Base-by-base conservation (phyloP, 2,113 vertebrate genomes). In the Phrynosoma blainvillii region DNA sequence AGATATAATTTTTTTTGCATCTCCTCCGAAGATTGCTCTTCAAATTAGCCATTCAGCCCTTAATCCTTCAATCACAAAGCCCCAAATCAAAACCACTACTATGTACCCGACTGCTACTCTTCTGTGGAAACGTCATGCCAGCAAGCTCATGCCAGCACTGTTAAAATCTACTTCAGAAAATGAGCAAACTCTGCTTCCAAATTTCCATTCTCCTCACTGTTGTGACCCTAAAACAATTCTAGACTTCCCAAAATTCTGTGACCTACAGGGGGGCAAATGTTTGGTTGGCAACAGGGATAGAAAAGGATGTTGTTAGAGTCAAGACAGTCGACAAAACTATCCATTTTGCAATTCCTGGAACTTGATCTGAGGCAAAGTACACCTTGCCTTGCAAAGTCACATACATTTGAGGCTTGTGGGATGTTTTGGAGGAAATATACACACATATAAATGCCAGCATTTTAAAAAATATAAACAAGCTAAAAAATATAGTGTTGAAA, bases 11-110 rank as follows among this genome's bases (percentile, higher is more conserved):
- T 47, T 47, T 5, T 92, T 88, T 91, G 88, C 73, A 78, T 85
- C 76, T 78, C 92, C 88, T 84, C 76, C 13, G 90, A 87, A 92
- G 91, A 93, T 89, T 91, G 84, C 85, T 82, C 92, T 94, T 92
- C 90, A 87, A 90, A 93, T 88, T 93, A 79, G 89, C 88, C 92
- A 91, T 84, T 86, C 70, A 91, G 76, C 71, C 89, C 78, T 94
- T 93, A 93, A 94, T 94, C 90, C 92, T 93, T 93, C 79, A 82
- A 52, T 92, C 91, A 94, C 93, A 88, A 84, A 90, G n/a, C 74
- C 84, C 77, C 87, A 87, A 92, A 87, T 80, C 88, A 93, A 79
- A 86, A 94, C 52, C 36, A 88, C 66, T 40, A 56, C 83, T 90
- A 79, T 90, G 89, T n/a, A 89, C 93, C 27, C 84, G 25, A 47